phyloP scores from a whole-genome alignment of 1,140 invertebrate species.

The Dendrolimus kikuchii region DNA sequence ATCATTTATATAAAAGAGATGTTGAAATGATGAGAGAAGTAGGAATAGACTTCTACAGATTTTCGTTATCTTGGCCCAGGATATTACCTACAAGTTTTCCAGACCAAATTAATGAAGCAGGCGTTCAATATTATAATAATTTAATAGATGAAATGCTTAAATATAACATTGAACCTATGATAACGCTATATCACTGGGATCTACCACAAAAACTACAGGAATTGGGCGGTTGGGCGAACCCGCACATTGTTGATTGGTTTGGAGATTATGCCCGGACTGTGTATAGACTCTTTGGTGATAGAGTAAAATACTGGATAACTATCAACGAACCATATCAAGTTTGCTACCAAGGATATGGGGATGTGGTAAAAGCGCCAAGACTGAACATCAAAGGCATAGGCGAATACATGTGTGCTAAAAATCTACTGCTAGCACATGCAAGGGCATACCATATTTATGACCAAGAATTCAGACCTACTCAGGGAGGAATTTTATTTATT shows the following conservation, averaged over 20 bases:
- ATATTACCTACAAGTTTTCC: constrained; percentile 75
- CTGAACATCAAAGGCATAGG: constrained; percentile 65
- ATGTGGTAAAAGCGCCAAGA: constrained; percentile 59
- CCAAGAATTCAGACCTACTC: constrained; percentile 32
- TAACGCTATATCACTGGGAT: constrained; percentile 80
- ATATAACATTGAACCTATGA: constrained; percentile 71
- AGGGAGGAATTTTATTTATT: constrained; percentile 69
- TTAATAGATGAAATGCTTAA: constrained; percentile 74
- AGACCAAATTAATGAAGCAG: constrained; percentile 71
- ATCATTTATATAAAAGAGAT: constrained; percentile 61
- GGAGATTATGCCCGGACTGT: constrained; percentile 74
- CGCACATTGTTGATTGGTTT: constrained; percentile 74
- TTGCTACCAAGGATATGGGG: constrained; percentile 74
- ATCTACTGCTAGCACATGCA: constrained; percentile 41
- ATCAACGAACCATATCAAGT: constrained; percentile 79
- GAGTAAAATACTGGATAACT: constrained; percentile 79
- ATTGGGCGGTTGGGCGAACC: constrained; percentile 78
- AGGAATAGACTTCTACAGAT: constrained; percentile 74
- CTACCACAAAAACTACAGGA: constrained; percentile 75
- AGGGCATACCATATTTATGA: constrained; percentile 75
- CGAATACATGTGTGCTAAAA: constrained; percentile 64
- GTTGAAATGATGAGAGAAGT: constrained; percentile 71
- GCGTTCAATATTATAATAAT: constrained; percentile 76
- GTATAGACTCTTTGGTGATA: constrained; percentile 75
- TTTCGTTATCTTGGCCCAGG: constrained; percentile 78